Evolutionary conservation across 2,113 vertebrate species (phyloP).

Genomic region (Podarcis cretensis): DNA sequence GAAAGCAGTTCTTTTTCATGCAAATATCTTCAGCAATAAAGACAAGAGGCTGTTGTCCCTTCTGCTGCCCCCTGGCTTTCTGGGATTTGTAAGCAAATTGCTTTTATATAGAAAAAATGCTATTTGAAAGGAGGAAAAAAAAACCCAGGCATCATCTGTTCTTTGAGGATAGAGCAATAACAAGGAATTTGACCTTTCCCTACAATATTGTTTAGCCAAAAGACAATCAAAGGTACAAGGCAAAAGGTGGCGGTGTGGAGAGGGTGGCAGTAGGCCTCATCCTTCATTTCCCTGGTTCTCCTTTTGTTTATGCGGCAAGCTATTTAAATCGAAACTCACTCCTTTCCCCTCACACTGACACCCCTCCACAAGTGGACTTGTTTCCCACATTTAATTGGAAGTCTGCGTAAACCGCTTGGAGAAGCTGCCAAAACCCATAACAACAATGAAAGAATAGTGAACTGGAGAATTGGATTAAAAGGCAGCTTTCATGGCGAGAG

Average conservation of each 20-base stretch:
- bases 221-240: not conserved
- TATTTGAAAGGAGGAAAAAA: not conserved
- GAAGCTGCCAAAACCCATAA: conserved; percentile 44
- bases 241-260: not conserved
- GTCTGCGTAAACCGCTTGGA: conserved; percentile 25
- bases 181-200: not conserved
- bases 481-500: not conserved
- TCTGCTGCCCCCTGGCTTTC: not conserved
- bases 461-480: conserved; percentile 39
- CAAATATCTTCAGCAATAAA: not conserved
- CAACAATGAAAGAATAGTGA: conserved; percentile 24
- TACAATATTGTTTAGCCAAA: not conserved
- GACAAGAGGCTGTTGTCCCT: conserved; percentile 3
- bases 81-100: conserved; percentile 23
- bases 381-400: conserved; percentile 51
- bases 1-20: conserved; percentile 1
- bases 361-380: conserved; percentile 28
- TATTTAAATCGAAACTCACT: conserved; percentile 34
- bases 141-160: not conserved
- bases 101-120: not conserved
- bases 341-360: not conserved
- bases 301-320: not conserved
- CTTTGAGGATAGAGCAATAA: not conserved
- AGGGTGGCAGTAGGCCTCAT: not conserved
- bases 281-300: not conserved